Base-by-base conservation (phyloP, 2,888 invertebrate genomes). In the Lepidocyrtinus sp. region DNA sequence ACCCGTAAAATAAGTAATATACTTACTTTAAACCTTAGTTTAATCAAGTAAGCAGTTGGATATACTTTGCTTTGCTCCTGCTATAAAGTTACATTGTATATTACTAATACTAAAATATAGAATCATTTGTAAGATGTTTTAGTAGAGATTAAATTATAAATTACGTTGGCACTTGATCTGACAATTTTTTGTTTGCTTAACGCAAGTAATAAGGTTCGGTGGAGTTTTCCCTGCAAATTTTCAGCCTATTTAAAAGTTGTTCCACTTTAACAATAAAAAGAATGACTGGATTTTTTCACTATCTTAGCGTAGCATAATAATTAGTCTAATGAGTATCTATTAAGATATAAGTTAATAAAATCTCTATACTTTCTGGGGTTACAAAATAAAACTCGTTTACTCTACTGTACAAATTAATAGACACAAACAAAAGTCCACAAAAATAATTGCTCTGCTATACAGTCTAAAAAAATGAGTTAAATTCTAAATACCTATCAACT, bases 351-450 rank as follows among this genome's bases (percentile, higher is more conserved):
- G 27, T 65, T 63, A 24, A 7, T 63, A 65, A 65, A 36, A 65
- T 17, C 1, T 27, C 5, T 64, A 17, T 36, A 15, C 27, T 36
- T 21, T 62, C 25, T 36, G 36, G 36, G n/a, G 36, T 36, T 36
- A 36, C 36, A 36, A 36, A 36, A 36, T 36, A 36, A 36, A 36
- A 36, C 12, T 7, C 36, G n/a, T 17, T 12, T 22, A 1, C 27
- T 12, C 65, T 65, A 65, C 65, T 65, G 65, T 65, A 65, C 65
- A 65, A 22, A 36, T 21, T 65, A 65, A 65, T 65, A 65, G 21
- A 65, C 65, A 65, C 65, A 65, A 65, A n/a, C 22, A 65, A 19
- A 65, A 63, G 25, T 63, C 17, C 15, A 25, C n/a, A 26, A n/a
- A 62, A 27, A 25, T 25, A 65, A n/a, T 63, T 24, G 9, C 36